Base-by-base conservation (phyloP, 2,888 invertebrate species). In the Athalia cordata region DNA sequence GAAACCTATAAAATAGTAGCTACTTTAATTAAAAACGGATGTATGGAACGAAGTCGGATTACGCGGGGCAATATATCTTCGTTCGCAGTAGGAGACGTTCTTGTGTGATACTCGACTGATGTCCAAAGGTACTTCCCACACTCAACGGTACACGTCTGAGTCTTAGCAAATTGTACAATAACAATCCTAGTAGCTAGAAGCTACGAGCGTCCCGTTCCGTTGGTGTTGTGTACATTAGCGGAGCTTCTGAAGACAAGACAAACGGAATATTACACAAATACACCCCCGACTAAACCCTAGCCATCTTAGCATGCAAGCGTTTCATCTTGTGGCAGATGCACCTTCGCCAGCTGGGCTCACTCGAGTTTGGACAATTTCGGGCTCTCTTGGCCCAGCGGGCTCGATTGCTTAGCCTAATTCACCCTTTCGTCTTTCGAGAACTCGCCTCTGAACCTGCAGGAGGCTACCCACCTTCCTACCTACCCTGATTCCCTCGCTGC, bases 221-320 rank as follows among this genome's bases (percentile, higher is more conserved):
- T 80, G 83, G 87, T 87, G 88, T 89, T 89, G 88, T 90, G 89
- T 89, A 89, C 90, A 90, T 90, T 89, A 90, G 89, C 87, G 87
- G 86, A 88, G 88, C 87, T 88, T 89, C 88, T 85, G 86, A 87
- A 89, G 89, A 85, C 88, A 89, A 90, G 90, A 90, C 90, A 90
- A 90, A 89, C 90, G 90, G 89, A 90, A 90, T 90, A 90, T 90
- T 90, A 89, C 89, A 89, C 89, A 90, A 90, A 90, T 90, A 90
- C 87, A 86, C 86, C 82, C 77, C 79, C 77, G 72, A 80, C 81
- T 65, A 78, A 81, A 79, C 82, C 83, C 82, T 81, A 84, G 83
- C 84, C 85, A 84, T 85, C 86, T 85, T 86, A 83, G 83, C 82
- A 86, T 83, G 84, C 82, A 84, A 84, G 84, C 85, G 88, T 89